Percentiles rank a stretch among this genome's conserved stretches.
Evolutionary conservation across 2,888 invertebrate species (phyloP).

Genomic region (Drosophila anomalata): DNA sequence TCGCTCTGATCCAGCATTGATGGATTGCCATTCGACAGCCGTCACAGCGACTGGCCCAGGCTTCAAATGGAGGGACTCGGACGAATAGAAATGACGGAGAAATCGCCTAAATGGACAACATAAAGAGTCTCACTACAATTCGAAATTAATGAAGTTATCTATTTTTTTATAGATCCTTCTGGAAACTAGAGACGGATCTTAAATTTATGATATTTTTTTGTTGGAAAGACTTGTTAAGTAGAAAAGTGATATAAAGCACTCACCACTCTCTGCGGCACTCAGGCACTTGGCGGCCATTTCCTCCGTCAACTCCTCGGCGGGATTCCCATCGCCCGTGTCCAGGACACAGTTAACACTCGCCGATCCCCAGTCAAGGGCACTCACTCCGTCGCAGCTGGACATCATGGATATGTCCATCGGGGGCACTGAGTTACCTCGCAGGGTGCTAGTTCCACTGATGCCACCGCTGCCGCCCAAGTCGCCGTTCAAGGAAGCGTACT

Average conservation of each 20-base stretch:
- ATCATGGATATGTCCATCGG: constrained; percentile 74
- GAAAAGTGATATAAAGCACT: constrained; percentile 51
- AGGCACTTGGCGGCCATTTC: constrained; percentile 79
- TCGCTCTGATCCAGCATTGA: constrained; percentile 50
- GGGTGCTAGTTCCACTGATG: constrained; percentile 58
- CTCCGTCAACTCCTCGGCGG: constrained; percentile 81
- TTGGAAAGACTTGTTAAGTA: neutral
- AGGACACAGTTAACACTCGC: constrained; percentile 54
- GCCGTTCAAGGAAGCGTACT: constrained; percentile 60
- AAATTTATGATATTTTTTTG: constrained; percentile 1
- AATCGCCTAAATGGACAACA: constrained; percentile 23
- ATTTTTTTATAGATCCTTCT: constrained; percentile 11
- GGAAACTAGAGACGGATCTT: neutral
- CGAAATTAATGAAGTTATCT: constrained; percentile 13
- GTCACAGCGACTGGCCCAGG: neutral
- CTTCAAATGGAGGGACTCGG: neutral
- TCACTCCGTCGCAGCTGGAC: constrained; percentile 64
- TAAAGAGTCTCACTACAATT: constrained; percentile 7
- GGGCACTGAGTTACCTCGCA: constrained; percentile 69
- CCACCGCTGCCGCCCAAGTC: constrained; percentile 45
- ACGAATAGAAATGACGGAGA: constrained; percentile 8
- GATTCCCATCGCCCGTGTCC: constrained; percentile 65
- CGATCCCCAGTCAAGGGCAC: constrained; percentile 70
- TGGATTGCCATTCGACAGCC: constrained; percentile 53
- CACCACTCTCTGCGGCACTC: constrained; percentile 81